Evolutionary conservation across 2,113 vertebrate genomes (phyloP).

Genomic region (Podilymbus podiceps): DNA sequence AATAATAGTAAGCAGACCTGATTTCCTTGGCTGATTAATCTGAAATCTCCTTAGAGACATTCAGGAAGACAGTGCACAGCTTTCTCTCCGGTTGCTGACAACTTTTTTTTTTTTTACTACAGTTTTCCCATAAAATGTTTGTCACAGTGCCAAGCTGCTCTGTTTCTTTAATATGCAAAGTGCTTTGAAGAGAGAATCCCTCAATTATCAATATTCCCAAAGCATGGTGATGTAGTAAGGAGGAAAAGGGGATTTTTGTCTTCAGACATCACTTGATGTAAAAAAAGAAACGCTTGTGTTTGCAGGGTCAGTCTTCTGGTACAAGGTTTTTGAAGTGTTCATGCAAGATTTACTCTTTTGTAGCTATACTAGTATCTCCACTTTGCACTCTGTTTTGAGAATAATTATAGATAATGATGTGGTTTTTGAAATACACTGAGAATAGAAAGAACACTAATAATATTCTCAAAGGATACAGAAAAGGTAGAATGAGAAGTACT

Average conservation of each 20-base stretch:
- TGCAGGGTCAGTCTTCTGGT: neutral
- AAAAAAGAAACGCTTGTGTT: neutral
- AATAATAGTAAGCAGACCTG: neutral
- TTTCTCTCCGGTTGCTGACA: neutral
- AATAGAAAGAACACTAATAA: neutral
- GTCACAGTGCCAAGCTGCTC: neutral
- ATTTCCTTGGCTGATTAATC: constrained; percentile 25
- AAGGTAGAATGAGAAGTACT: neutral
- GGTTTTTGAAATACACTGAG: neutral
- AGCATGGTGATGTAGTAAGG: neutral
- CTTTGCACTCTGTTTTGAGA: neutral
- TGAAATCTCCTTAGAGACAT: neutral
- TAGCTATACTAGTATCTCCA: neutral
- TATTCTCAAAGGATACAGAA: neutral
- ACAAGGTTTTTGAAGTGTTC: neutral
- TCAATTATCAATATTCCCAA: neutral
- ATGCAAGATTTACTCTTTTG: neutral
- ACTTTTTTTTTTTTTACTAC: neutral
- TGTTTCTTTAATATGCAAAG: neutral
- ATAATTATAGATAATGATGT: neutral
- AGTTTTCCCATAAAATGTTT: neutral
- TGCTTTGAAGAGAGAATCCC: neutral
- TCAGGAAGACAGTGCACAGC: neutral
- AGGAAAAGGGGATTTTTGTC: neutral
- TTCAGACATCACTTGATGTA: neutral